Conservation (phyloP, 1,140 invertebrate genomes). For the Drosophila arizonae region DNA sequence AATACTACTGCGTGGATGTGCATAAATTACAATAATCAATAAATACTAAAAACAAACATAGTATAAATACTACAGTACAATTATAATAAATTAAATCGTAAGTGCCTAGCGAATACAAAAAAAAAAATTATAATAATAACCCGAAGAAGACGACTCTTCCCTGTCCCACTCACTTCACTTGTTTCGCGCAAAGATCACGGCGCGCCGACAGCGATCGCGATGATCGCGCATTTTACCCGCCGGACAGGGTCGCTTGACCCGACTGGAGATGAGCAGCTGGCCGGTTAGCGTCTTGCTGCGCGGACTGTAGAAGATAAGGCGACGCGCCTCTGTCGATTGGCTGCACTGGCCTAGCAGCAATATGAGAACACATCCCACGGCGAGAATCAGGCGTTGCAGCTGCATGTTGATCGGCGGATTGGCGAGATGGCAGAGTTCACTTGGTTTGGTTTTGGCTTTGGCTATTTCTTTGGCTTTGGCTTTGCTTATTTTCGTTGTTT, state of each 20-base stretch:
- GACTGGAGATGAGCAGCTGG: conserved; percentile 65
- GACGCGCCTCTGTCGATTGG: conserved; percentile 34
- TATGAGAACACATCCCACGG: conserved; percentile 22
- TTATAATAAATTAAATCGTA: conserved; percentile 6
- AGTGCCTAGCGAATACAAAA: background rate
- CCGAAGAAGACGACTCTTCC: too few species aligned
- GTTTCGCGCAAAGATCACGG: conserved; percentile 63
- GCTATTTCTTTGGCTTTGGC: background rate
- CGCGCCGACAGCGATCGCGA: conserved; percentile 72
- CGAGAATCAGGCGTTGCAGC: conserved; percentile 42
- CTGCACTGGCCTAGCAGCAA: conserved; percentile 47
- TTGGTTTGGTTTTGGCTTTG: background rate
- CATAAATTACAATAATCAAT: conserved; percentile 9
- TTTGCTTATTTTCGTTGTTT: background rate
- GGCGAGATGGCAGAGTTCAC: background rate
- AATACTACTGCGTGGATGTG: background rate
- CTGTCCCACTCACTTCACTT: conserved; percentile 34
- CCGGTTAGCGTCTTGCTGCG: conserved; percentile 45
- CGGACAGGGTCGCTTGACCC: conserved; percentile 58
- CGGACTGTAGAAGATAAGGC: conserved; percentile 66
- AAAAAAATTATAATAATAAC: background rate
- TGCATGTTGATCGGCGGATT: conserved; percentile 38
- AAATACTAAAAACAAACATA: conserved; percentile 11
- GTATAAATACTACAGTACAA: conserved; percentile 11
- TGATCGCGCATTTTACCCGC: conserved; percentile 73